Base-by-base conservation (phyloP, 2,113 vertebrate species). In the Chunga burmeisteri region DNA sequence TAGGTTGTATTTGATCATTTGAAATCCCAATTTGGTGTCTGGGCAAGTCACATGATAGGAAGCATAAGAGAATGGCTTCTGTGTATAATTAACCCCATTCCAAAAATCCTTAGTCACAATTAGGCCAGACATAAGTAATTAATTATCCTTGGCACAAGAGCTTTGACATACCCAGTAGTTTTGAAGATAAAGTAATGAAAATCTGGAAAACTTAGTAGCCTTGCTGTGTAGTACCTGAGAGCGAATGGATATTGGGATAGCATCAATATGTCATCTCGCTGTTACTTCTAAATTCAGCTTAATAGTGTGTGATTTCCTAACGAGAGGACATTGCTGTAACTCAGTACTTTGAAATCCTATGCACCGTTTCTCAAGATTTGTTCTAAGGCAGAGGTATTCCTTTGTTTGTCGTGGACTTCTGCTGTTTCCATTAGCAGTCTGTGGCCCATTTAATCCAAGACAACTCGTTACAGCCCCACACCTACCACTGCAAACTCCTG, bases 401-500 rank as follows among this genome's bases (percentile, higher is more conserved):
- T 67, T 40, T 62, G 6, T 36, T 88, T 90, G 34, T 22, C 38
- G 52, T 44, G 55, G 11, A 5, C 22, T 88, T 44, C 34, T 88
- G 50, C 63, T 77, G 9, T 58, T 93, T 12, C 52, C 61, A 5
- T 63, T 13, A 61, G 19, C 70, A 63, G n/a, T 16, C 38, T n/a
- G n/a, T 6, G 18, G 36, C 44, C 36, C 7, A 0, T 63, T 91
- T 52, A 50, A 49, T 30, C 15, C 61, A 38, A 11, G 34, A 19
- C 6, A 44, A 25, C 7, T 49, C 12, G 1, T 34, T 30, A 1
- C 46, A 74, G 72, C 68, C 73, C 77, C 34, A 38, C 59, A 40
- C 7, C 30, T 17, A 1, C 11, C n/a, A 0, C 36, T n/a, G 42
- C 0, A 27, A 78, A 13, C 4, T 13, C 4, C 12, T 4, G 1